Percentiles rank a stretch among this genome's conserved stretches.
Evolutionary conservation across 53 echinoderm and acorn worm genomes (phyloP).

Genomic region (Zoroaster sp.): DNA sequence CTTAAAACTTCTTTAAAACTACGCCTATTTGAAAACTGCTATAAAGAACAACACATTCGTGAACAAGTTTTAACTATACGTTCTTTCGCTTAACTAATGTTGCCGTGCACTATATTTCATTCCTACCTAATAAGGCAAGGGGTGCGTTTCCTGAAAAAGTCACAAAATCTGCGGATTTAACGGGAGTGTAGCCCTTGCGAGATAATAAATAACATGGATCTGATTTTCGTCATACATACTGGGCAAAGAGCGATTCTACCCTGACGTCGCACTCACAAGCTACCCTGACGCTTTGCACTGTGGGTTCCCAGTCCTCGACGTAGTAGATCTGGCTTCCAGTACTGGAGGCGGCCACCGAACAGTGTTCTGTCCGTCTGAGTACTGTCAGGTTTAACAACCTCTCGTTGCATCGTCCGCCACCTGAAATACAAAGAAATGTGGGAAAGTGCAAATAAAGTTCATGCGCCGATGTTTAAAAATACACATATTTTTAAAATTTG

Average conservation of each 20-base stretch:
- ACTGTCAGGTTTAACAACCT: slow-evolving; percentile 47
- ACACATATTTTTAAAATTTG: no score
- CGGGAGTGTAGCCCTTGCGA: neutral
- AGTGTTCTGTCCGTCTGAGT: slow-evolving; percentile 59
- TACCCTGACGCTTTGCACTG: slow-evolving; percentile 38
- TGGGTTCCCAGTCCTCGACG: slow-evolving; percentile 70
- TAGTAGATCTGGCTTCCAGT: neutral
- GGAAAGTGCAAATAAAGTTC: neutral
- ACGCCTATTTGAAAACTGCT: neutral
- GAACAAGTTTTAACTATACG: neutral
- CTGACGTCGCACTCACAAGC: slow-evolving; percentile 75
- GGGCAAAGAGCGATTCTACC: slow-evolving; percentile 41
- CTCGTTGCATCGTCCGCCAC: slow-evolving; percentile 58
- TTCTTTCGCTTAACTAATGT: neutral
- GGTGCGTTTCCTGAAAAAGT: neutral
- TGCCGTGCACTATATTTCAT: neutral
- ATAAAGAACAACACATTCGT: no score
- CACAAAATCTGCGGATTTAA: neutral
- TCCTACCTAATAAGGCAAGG: neutral
- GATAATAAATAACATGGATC: neutral
- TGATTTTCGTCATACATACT: slow-evolving; percentile 18
- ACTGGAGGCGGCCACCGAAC: slow-evolving; percentile 18
- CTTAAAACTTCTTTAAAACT: neutral
- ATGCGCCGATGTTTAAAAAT: neutral
- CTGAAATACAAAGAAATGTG: neutral